These are phyloP conservation scores for Lycorma delicatula DNA, from an alignment of 1,140 invertebrate genomes.

Conservation along the genomic window DNA sequence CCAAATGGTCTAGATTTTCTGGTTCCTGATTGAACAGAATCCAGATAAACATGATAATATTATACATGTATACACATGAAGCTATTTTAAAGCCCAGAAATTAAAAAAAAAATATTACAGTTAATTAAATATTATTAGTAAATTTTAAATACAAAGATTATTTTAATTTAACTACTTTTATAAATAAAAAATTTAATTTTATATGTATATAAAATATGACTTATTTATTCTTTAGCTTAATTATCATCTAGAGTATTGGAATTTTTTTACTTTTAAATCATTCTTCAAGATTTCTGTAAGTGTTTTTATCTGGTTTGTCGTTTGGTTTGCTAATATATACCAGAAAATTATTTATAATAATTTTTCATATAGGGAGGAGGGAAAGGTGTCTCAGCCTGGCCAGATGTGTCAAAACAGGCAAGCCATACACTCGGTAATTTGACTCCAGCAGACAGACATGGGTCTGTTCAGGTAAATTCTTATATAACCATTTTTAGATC, in stretches of 20 bases:
- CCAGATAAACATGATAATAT: no score
- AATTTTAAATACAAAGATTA: no score
- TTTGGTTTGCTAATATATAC: background rate
- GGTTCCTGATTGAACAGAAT: no score
- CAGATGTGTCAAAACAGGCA: slow-evolving; percentile 49
- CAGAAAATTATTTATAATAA: background rate
- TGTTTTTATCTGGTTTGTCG: background rate
- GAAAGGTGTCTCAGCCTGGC: slow-evolving; percentile 48
- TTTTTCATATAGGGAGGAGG: slow-evolving; percentile 38
- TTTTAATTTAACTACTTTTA: no score
- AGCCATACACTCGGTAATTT: slow-evolving; percentile 54
- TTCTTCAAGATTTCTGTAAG: background rate
- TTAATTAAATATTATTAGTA: no score
- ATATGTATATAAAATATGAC: no score
- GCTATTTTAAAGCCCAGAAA: no score
- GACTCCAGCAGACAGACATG: slow-evolving; percentile 86
- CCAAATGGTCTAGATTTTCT: no score
- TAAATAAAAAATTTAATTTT: no score
- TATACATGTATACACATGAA: no score
- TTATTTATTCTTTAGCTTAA: background rate
- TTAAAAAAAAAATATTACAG: no score
- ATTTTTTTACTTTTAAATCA: background rate
- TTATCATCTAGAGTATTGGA: background rate
- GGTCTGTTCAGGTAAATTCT: slow-evolving; percentile 76
- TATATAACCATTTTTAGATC: no score